A percentile compares a stretch with the other conserved stretches of the same genome.
phyloP scores from a whole-genome alignment of 2,888 invertebrate species.

The Epistrophe grossulariae region DNA sequence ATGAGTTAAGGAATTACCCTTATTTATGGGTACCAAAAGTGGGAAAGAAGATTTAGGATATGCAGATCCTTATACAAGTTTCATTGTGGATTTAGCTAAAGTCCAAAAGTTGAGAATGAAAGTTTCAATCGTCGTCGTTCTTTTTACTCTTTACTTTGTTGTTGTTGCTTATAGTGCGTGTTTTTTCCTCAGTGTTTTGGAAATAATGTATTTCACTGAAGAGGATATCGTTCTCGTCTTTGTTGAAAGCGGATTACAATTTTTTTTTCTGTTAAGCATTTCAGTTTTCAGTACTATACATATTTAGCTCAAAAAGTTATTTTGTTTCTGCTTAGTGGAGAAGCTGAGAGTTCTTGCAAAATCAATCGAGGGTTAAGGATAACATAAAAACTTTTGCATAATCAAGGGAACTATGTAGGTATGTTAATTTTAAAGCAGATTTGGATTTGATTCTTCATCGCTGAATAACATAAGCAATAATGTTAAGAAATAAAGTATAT shows the following conservation, averaged over 20 bases:
- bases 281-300: conserved; percentile 28
- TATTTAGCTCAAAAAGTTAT: conserved; percentile 37
- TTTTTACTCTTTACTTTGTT: not conserved
- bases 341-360: conserved; percentile 22
- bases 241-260: conserved; percentile 56
- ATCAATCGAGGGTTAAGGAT: conserved; percentile 68
- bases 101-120: conserved; percentile 61
- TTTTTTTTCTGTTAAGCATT: conserved; percentile 51
- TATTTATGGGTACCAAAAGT: not conserved
- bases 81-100: conserved; percentile 57
- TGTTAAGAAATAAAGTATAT: conserved; percentile 2
- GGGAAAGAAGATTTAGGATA: conserved; percentile 47
- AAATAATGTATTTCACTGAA: conserved; percentile 72
- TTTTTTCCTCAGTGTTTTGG: conserved; percentile 57
- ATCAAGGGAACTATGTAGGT: not conserved
- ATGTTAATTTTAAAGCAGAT: conserved; percentile 31
- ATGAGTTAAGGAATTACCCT: conserved; percentile 43
- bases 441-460: conserved; percentile 30
- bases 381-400: conserved; percentile 40
- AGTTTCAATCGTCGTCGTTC: conserved; percentile 21
- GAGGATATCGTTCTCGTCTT: conserved; percentile 30
- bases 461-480: not conserved
- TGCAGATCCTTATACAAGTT: conserved; percentile 60
- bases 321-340: not conserved
- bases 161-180: conserved; percentile 28